Base-by-base conservation (phyloP, 1,140 invertebrate genomes). In the Ephestia elutella region DNA sequence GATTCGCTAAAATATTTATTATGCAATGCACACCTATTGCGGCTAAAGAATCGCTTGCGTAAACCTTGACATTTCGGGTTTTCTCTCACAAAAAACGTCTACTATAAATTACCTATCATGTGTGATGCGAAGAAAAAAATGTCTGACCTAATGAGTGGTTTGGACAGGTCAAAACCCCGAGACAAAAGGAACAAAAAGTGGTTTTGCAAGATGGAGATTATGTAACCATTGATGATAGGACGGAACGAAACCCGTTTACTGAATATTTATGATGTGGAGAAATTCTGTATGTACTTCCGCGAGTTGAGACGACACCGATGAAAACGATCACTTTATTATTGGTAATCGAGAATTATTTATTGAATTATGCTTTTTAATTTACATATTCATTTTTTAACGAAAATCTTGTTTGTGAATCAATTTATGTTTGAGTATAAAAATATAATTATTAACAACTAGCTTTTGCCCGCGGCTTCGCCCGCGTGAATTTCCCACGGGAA, bases 1-100 rank as follows among this genome's bases (percentile, higher is more conserved):
- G 75, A 74, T 73, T 74, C 69, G 74, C 80, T 81, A 75, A n/a
- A 81, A 83, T 78, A 77, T 73, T 71, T 63, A 78, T 87, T 86
- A 68, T 76, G 69, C 66, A 85, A 85, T 66, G 56, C 58, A 56
- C 71, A 70, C 73, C 58, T 68, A 72, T 25, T 25, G 21, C 21
- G 21, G 21, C 21, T 25, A 7, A 70, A 78, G 71, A 75, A 75
- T 78, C 15, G 50, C 49, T 83, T 82, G 74, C 78, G 80, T 75
- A 83, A 82, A 76, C 68, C 69, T 78, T 80, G 73, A 85, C 77
- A 81, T 85, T 81, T 75, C 54, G 54, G 63, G 66, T 65, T 80
- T 82, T 80, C 72, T 71, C 68, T 74, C 28, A 51, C 44, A 49
- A 57, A 48, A 44, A 49, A 9, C 20, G 21, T 5, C 19, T 21